Conservation (phyloP, 92 coral and sea anemone genomes). For the Muricea muricata region DNA sequence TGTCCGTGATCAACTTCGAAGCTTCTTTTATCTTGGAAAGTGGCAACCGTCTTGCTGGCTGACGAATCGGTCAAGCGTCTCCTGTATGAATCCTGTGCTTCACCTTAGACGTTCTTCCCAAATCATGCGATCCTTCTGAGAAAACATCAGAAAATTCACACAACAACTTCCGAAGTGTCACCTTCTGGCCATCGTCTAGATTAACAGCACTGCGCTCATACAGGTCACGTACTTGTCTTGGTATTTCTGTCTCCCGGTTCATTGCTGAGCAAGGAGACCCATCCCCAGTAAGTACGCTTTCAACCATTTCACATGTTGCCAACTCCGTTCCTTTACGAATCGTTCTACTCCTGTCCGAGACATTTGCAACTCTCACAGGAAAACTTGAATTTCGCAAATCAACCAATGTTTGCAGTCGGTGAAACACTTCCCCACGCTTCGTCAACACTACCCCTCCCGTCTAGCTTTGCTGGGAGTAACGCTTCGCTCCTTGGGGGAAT, state of each 20-base stretch:
- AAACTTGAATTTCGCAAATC: too few species aligned
- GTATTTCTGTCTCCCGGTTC: too few species aligned
- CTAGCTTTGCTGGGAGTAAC: constrained; percentile 48
- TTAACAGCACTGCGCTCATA: too few species aligned
- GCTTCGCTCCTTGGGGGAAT: constrained; percentile 48
- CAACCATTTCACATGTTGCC: too few species aligned
- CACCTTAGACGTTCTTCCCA: background rate
- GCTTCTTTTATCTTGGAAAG: constrained; percentile 24
- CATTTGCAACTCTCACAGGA: too few species aligned
- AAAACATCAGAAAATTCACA: background rate
- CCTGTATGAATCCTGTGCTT: constrained; percentile 14
- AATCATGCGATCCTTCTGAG: too few species aligned
- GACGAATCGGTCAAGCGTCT: constrained; percentile 26
- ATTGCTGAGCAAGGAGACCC: background rate
- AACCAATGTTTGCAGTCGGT: too few species aligned
- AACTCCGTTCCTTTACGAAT: too few species aligned
- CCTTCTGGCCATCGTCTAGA: constrained; percentile 10
- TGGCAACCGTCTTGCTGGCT: too few species aligned
- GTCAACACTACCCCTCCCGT: background rate
- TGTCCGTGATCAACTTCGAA: constrained; percentile 17
- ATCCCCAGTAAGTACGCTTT: background rate
- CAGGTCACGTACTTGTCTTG: too few species aligned
- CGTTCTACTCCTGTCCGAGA: background rate
- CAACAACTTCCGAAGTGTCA: background rate
- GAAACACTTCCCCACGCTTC: constrained; percentile 21